Percentiles rank a stretch among this genome's conserved stretches.
Conservation (phyloP, 2,888 invertebrate species). For the Plagiodera versicolora region DNA sequence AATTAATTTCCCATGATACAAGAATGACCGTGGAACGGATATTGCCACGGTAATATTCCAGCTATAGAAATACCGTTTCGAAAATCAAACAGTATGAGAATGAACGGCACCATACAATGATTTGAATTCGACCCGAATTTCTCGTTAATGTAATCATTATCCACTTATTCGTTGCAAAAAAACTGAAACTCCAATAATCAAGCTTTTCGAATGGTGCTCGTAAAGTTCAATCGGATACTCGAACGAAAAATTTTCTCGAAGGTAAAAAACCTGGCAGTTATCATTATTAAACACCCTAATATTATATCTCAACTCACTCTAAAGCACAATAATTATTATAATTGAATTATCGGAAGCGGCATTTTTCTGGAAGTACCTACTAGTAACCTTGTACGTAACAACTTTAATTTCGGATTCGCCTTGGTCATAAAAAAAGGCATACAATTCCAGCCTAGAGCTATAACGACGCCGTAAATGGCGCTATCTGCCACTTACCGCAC, state of each 20-base stretch:
- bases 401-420: constrained; percentile 25
- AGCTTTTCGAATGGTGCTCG: neutral
- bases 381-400: constrained; percentile 16
- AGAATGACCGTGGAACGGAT: too few species aligned
- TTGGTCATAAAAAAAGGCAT: constrained; percentile 20
- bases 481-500: constrained; percentile 10
- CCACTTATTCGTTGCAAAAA: neutral
- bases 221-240: neutral
- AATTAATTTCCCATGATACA: too few species aligned
- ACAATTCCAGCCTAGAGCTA: constrained; percentile 20
- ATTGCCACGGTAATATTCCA: too few species aligned
- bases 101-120: too few species aligned
- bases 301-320: constrained; percentile 16
- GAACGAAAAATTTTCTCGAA: neutral
- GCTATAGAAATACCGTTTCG: too few species aligned
- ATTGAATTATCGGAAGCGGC: constrained; percentile 20
- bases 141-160: neutral
- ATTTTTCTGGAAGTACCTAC: constrained; percentile 17
- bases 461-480: constrained; percentile 7
- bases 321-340: constrained; percentile 23
- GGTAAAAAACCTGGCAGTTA: constrained; percentile 13
- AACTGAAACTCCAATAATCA: neutral
- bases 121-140: too few species aligned
- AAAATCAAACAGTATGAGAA: too few species aligned
- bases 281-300: constrained; percentile 23